Percentiles rank a stretch among this genome's conserved stretches.
Conservation (phyloP, 2,888 invertebrate species). For the Brachypterus glaber region DNA sequence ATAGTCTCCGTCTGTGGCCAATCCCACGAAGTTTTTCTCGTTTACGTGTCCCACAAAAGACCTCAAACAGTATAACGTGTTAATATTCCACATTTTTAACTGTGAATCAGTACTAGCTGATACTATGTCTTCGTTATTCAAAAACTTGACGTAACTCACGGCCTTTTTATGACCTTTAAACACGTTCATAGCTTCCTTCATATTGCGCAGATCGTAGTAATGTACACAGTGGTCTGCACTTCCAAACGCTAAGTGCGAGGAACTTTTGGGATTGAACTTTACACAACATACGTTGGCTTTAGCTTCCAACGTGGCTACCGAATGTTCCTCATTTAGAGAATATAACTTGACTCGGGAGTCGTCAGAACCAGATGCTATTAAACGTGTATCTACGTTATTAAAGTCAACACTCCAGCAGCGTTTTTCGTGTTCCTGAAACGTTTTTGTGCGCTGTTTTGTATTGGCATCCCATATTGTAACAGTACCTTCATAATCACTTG, state of each 20-base stretch:
- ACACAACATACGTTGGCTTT: constrained; percentile 95
- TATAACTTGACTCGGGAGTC: constrained; percentile 89
- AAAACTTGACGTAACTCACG: constrained; percentile 88
- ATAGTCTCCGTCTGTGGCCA: constrained; percentile 86
- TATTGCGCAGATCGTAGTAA: constrained; percentile 84
- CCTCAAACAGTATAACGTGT: constrained; percentile 63
- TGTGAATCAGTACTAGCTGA: constrained; percentile 90
- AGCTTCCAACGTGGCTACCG: constrained; percentile 80
- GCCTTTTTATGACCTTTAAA: constrained; percentile 85
- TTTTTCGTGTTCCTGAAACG: constrained; percentile 86
- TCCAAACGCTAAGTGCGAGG: constrained; percentile 85
- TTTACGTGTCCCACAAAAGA: constrained; percentile 88
- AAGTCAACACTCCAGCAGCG: constrained; percentile 95
- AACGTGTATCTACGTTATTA: constrained; percentile 78
- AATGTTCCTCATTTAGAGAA: constrained; percentile 79
- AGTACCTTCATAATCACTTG: constrained; percentile 90
- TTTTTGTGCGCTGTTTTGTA: constrained; percentile 63
- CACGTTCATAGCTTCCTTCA: constrained; percentile 68
- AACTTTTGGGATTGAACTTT: constrained; percentile 75
- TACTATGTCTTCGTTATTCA: constrained; percentile 75
- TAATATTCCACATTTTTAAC: constrained; percentile 83
- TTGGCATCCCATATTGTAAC: constrained; percentile 89
- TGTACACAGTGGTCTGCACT: constrained; percentile 97
- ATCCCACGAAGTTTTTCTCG: constrained; percentile 92
- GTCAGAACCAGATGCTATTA: constrained; percentile 87